Evolutionary conservation across 2,797 vertebrate species (phyloP), one percentile per base, ranked within the genome.

Genomic region (Halcyon leucocephala): DNA sequence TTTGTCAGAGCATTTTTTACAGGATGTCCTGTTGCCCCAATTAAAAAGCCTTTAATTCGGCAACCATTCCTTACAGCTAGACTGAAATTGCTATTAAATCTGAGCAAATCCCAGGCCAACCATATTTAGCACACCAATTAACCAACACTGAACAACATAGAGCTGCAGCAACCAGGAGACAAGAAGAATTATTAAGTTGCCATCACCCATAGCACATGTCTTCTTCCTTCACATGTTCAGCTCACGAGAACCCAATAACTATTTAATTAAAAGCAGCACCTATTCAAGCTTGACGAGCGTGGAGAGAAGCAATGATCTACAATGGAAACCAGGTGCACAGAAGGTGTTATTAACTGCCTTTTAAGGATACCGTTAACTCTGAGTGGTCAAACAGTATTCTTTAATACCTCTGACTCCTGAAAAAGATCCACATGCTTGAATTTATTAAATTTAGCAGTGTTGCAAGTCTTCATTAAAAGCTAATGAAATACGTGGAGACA

Each of bases 51-150:
- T 69, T 86, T 61, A 83, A 93, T 88, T 85, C 25, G 0, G 5
- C 76, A 92, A 21, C 52, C 22, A 6, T 52, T 88, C 73, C 72
- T 91, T 58, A 90, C 6, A 0, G 82, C 82, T 67, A 90, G 62
- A 37, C 77, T 86, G 66, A 86, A 94, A 92, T 89, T 90, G 86
- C 85, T 95, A 71, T 81, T 78, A 86, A 73, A 95, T 21, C 87
- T 20, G 12, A 83, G 28, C 29, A 88, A 81, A 33, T 97, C 87
- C 88, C 90, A 95, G 65, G 90, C 65, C 76, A 78, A 69, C 52
- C 69, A 9, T 46, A 95, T 94, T 88, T 90, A 94, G 90, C 14
- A 7, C 55, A 73, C 22, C 82, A 91, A 90, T 94, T 95, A 96
- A 88, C 48, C 89, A 65, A 33, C 0, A 0, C 0, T 28, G 73